A percentile compares a stretch with the other conserved stretches of the same genome.
Conservation (phyloP, 1,140 invertebrate genomes). For the Bursaphelenchus mucronatus region DNA sequence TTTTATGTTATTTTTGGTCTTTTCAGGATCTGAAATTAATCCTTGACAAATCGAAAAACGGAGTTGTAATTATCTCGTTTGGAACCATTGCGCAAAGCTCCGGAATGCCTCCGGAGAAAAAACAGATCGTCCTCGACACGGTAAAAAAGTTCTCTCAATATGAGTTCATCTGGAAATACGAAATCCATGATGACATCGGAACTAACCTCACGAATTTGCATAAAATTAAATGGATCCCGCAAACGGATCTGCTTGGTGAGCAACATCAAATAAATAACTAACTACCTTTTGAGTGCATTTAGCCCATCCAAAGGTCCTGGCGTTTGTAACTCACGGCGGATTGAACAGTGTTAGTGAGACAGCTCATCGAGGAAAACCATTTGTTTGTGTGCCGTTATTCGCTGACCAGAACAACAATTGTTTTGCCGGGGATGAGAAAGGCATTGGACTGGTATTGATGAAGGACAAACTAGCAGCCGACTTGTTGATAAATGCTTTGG, state of each 20-base stretch:
- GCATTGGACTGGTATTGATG: too few relatives aligned
- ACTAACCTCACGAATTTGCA: background rate
- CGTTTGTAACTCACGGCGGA: constrained; percentile 17
- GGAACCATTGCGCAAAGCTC: constrained; percentile 3
- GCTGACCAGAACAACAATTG: background rate
- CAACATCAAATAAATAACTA: too few relatives aligned
- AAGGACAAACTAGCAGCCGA: too few relatives aligned
- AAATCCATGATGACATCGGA: background rate
- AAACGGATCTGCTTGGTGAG: constrained; percentile 3
- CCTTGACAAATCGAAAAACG: background rate
- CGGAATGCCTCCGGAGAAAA: constrained; percentile 3
- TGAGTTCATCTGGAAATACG: constrained; percentile 1
- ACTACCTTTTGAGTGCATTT: background rate
- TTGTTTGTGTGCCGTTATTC: constrained; percentile 6
- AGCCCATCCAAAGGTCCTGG: background rate
- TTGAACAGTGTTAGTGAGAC: constrained; percentile 15
- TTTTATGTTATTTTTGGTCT: background rate
- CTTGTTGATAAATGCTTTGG: too few relatives aligned
- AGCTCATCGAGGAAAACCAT: constrained; percentile 9
- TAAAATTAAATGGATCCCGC: background rate
- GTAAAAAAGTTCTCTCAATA: background rate
- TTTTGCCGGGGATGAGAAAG: too few relatives aligned
- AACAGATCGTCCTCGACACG: background rate
- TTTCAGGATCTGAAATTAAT: background rate
- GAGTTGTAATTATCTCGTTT: background rate